phyloP scores from a whole-genome alignment of 2,888 invertebrate species.

The Aspidiotus destructor region DNA sequence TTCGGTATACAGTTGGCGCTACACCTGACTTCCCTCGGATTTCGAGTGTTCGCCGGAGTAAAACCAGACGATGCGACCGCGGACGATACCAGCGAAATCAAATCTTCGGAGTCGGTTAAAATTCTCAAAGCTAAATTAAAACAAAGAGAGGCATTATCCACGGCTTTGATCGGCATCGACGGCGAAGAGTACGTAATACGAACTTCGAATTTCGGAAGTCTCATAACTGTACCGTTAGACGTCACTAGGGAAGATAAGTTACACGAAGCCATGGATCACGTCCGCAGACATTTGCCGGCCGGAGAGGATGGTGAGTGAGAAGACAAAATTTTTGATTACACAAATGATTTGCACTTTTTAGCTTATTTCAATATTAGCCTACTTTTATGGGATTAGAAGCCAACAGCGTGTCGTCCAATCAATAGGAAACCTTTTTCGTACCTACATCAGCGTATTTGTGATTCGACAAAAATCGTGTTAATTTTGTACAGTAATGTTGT shows the following conservation, averaged over 20 bases:
- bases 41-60: slow-evolving; percentile 67
- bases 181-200: slow-evolving; percentile 41
- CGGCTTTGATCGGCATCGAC: slow-evolving; percentile 35
- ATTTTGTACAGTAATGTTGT: too few relatives aligned
- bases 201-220: slow-evolving; percentile 42
- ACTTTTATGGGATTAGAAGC: too few relatives aligned
- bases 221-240: slow-evolving; percentile 64
- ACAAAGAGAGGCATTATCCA: slow-evolving; percentile 41
- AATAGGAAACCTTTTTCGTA: too few relatives aligned
- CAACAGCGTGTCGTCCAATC: too few relatives aligned
- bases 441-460: too few relatives aligned
- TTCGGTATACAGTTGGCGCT: slow-evolving; percentile 64
- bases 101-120: slow-evolving; percentile 36
- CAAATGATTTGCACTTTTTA: too few relatives aligned
- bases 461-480: too few relatives aligned
- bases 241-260: slow-evolving; percentile 70
- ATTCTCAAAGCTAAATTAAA: slow-evolving; percentile 43
- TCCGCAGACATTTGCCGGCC: slow-evolving; percentile 69
- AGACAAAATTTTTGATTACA: too few relatives aligned
- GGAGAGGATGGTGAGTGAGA: slow-evolving; percentile 64
- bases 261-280: slow-evolving; percentile 66
- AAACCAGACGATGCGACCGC: slow-evolving; percentile 33
- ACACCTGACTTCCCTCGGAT: slow-evolving; percentile 60
- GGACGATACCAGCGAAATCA: slow-evolving; percentile 23
- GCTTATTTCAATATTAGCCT: too few relatives aligned